Conservation (phyloP, 1,140 invertebrate species). For the Linepithema humile region DNA sequence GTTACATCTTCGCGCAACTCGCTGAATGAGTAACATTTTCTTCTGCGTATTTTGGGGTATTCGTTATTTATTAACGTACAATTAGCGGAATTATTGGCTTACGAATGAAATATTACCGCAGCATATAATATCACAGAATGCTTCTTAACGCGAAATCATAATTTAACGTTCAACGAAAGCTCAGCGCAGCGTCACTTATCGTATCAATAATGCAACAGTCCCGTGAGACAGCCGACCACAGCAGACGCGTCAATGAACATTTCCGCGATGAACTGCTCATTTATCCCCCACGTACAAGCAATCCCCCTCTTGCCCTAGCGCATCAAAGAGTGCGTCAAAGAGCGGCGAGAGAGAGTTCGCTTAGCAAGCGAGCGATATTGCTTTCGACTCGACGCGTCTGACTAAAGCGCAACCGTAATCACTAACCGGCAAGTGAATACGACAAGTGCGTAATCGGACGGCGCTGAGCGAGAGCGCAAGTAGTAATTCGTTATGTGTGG, state of each 20-base stretch:
- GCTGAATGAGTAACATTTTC: not conserved
- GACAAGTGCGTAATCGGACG: not conserved
- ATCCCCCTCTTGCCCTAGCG: not conserved
- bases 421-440: constrained; percentile 54
- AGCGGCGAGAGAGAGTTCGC: not conserved
- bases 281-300: not conserved
- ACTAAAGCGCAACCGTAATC: constrained; percentile 28
- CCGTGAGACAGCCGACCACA: not conserved
- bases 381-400: not conserved
- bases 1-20: not conserved
- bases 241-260: too few species aligned
- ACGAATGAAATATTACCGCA: not conserved
- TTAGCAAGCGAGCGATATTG: not conserved
- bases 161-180: not conserved
- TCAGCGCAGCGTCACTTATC: too few species aligned
- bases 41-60: not conserved
- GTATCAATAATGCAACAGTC: not conserved
- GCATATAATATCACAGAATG: not conserved
- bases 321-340: not conserved
- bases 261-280: too few species aligned
- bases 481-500: not conserved
- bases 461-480: not conserved
- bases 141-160: not conserved
- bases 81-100: not conserved
- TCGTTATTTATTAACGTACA: not conserved